Evolutionary conservation across 2,888 invertebrate species (phyloP).

Genomic region (Lasioglossum villosulum): DNA sequence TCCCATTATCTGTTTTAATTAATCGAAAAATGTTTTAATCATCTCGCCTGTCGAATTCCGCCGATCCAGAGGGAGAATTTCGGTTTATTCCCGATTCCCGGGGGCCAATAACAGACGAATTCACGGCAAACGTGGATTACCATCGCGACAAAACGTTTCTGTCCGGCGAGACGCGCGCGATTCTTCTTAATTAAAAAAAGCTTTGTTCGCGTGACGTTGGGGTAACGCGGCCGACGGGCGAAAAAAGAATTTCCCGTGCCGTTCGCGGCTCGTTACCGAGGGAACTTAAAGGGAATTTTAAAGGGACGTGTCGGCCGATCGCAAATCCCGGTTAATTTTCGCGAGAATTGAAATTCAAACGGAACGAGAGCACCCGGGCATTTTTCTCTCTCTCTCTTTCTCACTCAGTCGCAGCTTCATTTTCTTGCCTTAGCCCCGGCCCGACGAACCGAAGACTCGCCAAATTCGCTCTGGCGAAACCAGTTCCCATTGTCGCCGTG

Average conservation of each 20-base stretch:
- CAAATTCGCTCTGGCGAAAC: constrained; percentile 66
- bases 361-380: background rate
- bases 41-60: background rate
- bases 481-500: constrained; percentile 70
- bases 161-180: constrained; percentile 15
- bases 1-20: background rate
- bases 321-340: constrained; percentile 58
- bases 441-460: constrained; percentile 12
- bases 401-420: background rate
- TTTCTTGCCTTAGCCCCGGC: constrained; percentile 9
- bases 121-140: constrained; percentile 12
- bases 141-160: constrained; percentile 21
- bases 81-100: background rate
- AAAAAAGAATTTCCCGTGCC: constrained; percentile 12
- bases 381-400: background rate
- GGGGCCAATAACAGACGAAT: background rate
- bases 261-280: constrained; percentile 49
- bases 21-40: background rate
- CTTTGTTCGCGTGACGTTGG: constrained; percentile 33
- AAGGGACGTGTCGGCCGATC: constrained; percentile 30
- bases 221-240: background rate
- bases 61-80: background rate
- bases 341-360: constrained; percentile 72
- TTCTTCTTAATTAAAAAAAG: constrained; percentile 54
- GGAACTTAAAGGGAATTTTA: constrained; percentile 45